These are phyloP conservation scores for Thunnus maccoyii DNA, from an alignment of 2,113 vertebrate genomes.

Conservation along the genomic window DNA sequence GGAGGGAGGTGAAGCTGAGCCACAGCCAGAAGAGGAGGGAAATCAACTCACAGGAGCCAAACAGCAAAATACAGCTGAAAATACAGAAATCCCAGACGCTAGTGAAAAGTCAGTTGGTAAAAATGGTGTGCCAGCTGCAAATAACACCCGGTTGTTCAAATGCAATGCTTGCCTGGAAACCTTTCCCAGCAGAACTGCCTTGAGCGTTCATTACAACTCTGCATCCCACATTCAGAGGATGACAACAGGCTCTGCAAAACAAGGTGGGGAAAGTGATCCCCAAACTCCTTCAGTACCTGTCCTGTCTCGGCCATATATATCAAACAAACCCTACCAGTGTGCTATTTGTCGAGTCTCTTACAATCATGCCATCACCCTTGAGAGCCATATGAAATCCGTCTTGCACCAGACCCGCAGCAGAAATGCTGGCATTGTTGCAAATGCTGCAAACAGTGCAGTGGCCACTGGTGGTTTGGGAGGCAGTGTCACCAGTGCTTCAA, in stretches of 20 bases:
- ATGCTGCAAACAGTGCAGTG: conserved; percentile 58
- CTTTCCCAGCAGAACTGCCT: conserved; percentile 90
- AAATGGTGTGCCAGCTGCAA: conserved; percentile 72
- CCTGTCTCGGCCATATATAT: conserved; percentile 77
- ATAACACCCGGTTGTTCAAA: conserved; percentile 86
- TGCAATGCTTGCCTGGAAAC: conserved; percentile 92
- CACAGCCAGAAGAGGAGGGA: conserved; percentile 73
- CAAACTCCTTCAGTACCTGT: conserved; percentile 36
- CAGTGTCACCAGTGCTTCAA: conserved; percentile 57
- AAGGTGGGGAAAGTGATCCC: conserved; percentile 66
- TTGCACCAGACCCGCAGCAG: conserved; percentile 92
- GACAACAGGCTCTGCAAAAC: conserved; percentile 85
- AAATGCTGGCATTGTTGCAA: conserved; percentile 79
- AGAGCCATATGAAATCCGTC: conserved; percentile 94
- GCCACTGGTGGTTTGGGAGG: conserved; percentile 54
- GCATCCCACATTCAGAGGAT: conserved; percentile 92
- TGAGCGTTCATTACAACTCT: conserved; percentile 93
- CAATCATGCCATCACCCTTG: conserved; percentile 93
- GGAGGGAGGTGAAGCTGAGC: conserved; percentile 67
- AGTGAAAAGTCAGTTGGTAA: conserved; percentile 72
- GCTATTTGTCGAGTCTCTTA: conserved; percentile 92
- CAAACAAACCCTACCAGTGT: conserved; percentile 93
- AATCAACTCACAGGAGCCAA: conserved; percentile 61
- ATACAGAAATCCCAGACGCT: conserved; percentile 64
- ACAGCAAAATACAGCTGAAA: conserved; percentile 66